Percentiles rank a stretch among this genome's conserved stretches.
Evolutionary conservation across 2,113 vertebrate genomes (phyloP).

Genomic region (Tyto alba): DNA sequence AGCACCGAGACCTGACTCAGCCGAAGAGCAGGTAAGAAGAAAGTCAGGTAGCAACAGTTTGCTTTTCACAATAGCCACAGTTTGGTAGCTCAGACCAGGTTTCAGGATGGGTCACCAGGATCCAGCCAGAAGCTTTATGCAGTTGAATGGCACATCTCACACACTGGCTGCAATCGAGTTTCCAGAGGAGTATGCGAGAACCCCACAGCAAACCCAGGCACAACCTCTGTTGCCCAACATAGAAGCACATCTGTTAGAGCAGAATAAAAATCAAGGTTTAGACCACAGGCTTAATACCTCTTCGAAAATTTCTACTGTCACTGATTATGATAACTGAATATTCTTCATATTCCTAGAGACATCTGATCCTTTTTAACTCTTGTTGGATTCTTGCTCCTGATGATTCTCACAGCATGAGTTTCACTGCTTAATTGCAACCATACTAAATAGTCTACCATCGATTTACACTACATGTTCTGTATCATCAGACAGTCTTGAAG

Average conservation of each 20-base stretch:
- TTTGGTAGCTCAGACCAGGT: not conserved
- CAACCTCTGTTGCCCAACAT: not conserved
- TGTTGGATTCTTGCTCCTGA: slow-evolving; percentile 33
- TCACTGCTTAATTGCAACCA: slow-evolving; percentile 52
- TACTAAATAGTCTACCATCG: not conserved
- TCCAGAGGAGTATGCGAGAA: not conserved
- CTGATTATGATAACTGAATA: slow-evolving; percentile 24
- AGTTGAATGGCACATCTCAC: not conserved
- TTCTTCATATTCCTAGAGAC: slow-evolving; percentile 28
- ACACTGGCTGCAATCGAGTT: not conserved
- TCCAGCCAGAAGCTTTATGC: not conserved
- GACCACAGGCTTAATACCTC: not conserved
- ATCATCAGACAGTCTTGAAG: not conserved
- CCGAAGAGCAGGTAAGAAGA: not conserved
- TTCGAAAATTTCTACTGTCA: slow-evolving; percentile 9
- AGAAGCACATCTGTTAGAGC: not conserved
- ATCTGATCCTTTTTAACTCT: slow-evolving; percentile 50
- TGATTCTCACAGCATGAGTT: slow-evolving; percentile 34
- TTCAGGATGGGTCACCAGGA: not conserved
- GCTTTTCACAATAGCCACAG: not conserved
- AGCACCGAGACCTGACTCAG: not conserved
- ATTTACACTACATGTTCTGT: not conserved
- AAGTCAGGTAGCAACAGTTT: not conserved
- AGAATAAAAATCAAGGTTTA: not conserved
- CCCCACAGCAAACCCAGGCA: not conserved